phyloP scores from a whole-genome alignment of 2,888 invertebrate species.

The Cheilosia impressa region DNA sequence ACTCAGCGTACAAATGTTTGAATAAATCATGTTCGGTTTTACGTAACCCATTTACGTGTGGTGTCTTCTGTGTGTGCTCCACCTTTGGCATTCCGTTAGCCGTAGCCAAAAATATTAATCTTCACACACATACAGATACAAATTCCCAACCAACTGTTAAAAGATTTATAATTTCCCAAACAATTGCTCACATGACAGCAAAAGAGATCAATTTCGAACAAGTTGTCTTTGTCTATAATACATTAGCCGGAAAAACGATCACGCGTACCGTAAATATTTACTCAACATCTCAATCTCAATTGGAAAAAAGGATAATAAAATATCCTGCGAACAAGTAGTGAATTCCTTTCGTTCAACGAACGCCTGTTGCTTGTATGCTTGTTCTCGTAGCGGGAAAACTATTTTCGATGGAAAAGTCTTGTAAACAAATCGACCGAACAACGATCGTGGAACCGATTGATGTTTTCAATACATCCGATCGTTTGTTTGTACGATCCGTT shows the following conservation, averaged over 20 bases:
- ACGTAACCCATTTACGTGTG: constrained; percentile 53
- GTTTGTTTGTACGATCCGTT: constrained; percentile 66
- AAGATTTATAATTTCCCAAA: constrained; percentile 67
- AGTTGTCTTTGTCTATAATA: constrained; percentile 35
- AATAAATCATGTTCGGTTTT: constrained; percentile 56
- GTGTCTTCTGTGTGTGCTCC: neutral
- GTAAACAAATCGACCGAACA: constrained; percentile 52
- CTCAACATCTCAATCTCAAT: constrained; percentile 8
- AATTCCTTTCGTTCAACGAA: constrained; percentile 8
- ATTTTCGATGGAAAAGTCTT: constrained; percentile 47
- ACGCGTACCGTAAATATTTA: constrained; percentile 58
- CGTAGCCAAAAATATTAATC: neutral
- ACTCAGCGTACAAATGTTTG: constrained; percentile 12
- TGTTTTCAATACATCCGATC: constrained; percentile 59
- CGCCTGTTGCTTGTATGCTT: constrained; percentile 51
- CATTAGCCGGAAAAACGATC: neutral
- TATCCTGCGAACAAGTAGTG: constrained; percentile 53
- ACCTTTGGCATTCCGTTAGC: constrained; percentile 41
- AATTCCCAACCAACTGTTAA: constrained; percentile 51
- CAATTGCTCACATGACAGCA: constrained; percentile 28
- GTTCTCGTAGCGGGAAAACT: neutral
- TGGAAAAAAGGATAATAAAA: constrained; percentile 52
- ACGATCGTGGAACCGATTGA: constrained; percentile 67
- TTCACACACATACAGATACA: neutral
- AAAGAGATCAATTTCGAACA: constrained; percentile 47